A percentile compares a stretch with the other conserved stretches of the same genome.
These are phyloP conservation scores for Odontamblyopus rebecca DNA, from an alignment of 2,797 vertebrate species.

Conservation along the genomic window DNA sequence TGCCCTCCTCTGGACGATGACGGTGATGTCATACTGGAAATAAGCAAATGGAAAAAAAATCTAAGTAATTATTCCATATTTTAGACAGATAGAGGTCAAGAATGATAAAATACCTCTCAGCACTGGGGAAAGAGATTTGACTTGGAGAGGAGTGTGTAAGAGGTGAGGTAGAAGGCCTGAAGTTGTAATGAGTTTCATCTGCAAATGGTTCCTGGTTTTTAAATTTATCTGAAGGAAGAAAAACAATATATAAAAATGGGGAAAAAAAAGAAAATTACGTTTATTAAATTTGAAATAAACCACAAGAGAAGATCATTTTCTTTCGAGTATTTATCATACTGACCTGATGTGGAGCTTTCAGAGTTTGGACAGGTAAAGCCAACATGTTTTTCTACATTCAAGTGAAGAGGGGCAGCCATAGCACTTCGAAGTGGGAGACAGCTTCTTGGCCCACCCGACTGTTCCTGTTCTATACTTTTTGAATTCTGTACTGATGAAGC, in stretches of 20 bases:
- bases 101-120: conserved; percentile 62
- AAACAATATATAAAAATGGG: neutral
- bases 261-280: neutral
- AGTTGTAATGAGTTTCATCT: conserved; percentile 80
- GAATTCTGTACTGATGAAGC: conserved; percentile 30
- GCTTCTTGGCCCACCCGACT: conserved; percentile 23
- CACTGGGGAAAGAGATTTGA: conserved; percentile 79
- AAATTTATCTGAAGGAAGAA: conserved; percentile 34
- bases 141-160: conserved; percentile 96
- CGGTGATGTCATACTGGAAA: conserved; percentile 66
- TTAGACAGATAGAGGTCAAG: neutral
- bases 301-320: neutral
- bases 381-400: conserved; percentile 57
- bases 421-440: conserved; percentile 20
- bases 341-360: conserved; percentile 65
- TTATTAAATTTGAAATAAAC: neutral
- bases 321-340: conserved; percentile 32
- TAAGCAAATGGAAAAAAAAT: neutral
- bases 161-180: conserved; percentile 91
- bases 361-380: conserved; percentile 52
- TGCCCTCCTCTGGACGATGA: conserved; percentile 33
- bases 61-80: neutral
- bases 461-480: conserved; percentile 32
- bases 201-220: conserved; percentile 50
- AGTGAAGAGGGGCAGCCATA: conserved; percentile 15